Evolutionary conservation across 1,140 invertebrate species (phyloP).

Genomic region (Asobara japonica): DNA sequence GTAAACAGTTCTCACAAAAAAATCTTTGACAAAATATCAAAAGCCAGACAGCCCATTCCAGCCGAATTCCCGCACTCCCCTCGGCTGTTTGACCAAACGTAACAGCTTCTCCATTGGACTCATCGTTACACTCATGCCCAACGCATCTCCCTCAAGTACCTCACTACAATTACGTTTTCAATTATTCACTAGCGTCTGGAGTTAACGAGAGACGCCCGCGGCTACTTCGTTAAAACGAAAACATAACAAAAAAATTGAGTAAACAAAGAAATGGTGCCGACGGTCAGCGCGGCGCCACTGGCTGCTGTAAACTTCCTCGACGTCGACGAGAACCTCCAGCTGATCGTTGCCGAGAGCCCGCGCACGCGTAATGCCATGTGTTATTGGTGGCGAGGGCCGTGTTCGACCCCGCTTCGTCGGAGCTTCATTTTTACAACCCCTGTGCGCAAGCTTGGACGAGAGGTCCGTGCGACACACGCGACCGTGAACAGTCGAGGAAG

Average conservation of each 20-base stretch:
- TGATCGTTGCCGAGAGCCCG: conserved; percentile 60
- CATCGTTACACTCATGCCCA: too few relatives aligned
- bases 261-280: conserved; percentile 37
- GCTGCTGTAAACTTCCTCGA: conserved; percentile 24
- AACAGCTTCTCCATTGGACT: too few relatives aligned
- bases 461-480: too few relatives aligned
- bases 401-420: neutral
- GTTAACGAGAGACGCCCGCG: conserved; percentile 12
- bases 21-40: too few relatives aligned
- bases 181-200: neutral
- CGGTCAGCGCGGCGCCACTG: conserved; percentile 47
- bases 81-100: too few relatives aligned
- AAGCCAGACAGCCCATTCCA: too few relatives aligned
- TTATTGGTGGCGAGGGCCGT: conserved; percentile 1
- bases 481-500: neutral
- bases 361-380: conserved; percentile 57
- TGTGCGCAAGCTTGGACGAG: too few relatives aligned
- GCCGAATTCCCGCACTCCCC: too few relatives aligned
- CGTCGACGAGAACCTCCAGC: conserved; percentile 44
- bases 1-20: too few relatives aligned
- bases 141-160: too few relatives aligned
- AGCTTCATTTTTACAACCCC: neutral
- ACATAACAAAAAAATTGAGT: conserved; percentile 13
- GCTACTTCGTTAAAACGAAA: conserved; percentile 18
- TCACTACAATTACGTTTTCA: too few relatives aligned